A percentile compares a stretch with the other conserved stretches of the same genome.
phyloP scores from a whole-genome alignment of 2,888 invertebrate genomes.

The Athalia rosae region DNA sequence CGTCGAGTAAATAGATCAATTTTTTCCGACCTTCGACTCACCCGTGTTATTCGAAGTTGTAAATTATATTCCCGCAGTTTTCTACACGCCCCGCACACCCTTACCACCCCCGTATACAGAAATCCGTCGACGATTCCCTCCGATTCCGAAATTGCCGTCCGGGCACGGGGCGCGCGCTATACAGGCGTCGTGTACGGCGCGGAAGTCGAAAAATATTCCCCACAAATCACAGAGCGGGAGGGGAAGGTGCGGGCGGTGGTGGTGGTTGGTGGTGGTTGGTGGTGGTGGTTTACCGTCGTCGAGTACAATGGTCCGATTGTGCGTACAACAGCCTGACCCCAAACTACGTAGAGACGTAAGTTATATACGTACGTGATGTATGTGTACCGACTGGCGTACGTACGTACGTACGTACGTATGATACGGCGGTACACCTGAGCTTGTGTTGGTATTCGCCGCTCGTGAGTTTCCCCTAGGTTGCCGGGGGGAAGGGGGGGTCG shows the following conservation, averaged over 20 bases:
- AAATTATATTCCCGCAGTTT: too few species aligned
- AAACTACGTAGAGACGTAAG: background rate
- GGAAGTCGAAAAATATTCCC: conserved; percentile 72
- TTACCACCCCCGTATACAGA: background rate
- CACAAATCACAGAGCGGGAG: conserved; percentile 68
- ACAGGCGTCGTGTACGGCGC: conserved; percentile 47
- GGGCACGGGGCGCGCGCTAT: background rate
- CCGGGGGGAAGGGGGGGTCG: too few species aligned
- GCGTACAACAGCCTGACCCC: conserved; percentile 58
- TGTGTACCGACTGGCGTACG: too few species aligned
- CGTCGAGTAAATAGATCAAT: background rate
- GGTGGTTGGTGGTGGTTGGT: background rate
- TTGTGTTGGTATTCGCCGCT: background rate
- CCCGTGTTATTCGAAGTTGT: background rate
- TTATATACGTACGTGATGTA: too few species aligned
- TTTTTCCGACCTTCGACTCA: background rate
- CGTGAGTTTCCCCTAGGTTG: background rate
- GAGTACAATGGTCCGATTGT: conserved; percentile 71
- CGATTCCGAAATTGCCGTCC: background rate
- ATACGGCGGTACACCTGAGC: too few species aligned
- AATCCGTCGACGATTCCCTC: conserved; percentile 1
- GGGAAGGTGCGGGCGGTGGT: background rate
- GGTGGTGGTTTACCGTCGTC: background rate
- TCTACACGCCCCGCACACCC: too few species aligned
- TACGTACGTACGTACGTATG: too few species aligned